Evolutionary conservation across 2,797 vertebrate genomes (phyloP).

Genomic region (Sparus aurata): DNA sequence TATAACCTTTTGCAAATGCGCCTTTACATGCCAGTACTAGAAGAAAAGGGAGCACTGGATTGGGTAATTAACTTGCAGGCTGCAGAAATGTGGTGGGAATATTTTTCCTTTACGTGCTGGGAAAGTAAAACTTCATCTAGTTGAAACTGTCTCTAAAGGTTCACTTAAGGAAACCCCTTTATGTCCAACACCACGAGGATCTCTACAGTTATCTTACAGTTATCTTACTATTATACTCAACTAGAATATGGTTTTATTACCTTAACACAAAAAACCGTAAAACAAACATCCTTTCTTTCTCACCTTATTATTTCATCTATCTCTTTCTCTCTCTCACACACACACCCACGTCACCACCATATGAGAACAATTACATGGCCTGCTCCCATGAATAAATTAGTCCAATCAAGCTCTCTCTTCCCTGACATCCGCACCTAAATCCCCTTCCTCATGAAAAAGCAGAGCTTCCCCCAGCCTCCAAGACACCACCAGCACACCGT

Average conservation of each 20-base stretch:
- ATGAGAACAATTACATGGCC: constrained; percentile 74
- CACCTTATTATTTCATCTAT: constrained; percentile 26
- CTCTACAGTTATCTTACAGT: neutral
- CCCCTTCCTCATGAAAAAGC: constrained; percentile 49
- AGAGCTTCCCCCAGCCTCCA: constrained; percentile 35
- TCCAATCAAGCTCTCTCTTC: constrained; percentile 72
- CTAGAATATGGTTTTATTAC: neutral
- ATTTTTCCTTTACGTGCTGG: neutral
- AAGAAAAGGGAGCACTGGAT: neutral
- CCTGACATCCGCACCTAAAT: constrained; percentile 73
- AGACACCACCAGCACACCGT: constrained; percentile 26
- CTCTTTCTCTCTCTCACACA: constrained; percentile 1
- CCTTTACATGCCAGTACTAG: neutral
- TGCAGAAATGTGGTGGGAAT: neutral
- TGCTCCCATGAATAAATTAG: constrained; percentile 77
- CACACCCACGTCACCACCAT: constrained; percentile 53
- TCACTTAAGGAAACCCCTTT: neutral
- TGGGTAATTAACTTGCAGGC: neutral
- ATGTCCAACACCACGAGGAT: neutral
- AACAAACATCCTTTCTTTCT: constrained; percentile 37
- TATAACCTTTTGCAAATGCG: neutral
- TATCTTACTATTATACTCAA: neutral
- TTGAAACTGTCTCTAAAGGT: neutral
- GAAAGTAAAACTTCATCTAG: neutral
- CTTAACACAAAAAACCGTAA: constrained; percentile 8